A percentile compares a stretch with the other conserved stretches of the same genome.
Evolutionary conservation across 2,888 invertebrate species (phyloP).

Genomic region (Dione juno): DNA sequence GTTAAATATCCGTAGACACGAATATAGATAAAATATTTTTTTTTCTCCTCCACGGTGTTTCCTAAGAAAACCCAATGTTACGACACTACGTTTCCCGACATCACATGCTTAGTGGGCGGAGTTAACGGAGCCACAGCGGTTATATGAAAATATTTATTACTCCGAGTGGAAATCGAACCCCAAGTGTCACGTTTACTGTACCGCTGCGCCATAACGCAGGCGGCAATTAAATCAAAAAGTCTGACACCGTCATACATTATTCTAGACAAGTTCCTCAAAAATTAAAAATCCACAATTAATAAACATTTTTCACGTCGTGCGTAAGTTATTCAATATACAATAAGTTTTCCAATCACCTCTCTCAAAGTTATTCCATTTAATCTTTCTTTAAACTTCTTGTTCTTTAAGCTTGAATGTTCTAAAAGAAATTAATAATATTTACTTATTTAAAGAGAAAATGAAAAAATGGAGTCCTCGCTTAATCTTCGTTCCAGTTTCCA

Average conservation of each 20-base stretch:
- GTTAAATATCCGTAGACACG: no score
- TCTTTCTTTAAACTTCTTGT: constrained; percentile 23
- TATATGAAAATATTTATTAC: no score
- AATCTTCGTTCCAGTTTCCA: background rate
- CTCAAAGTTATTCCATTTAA: constrained; percentile 37
- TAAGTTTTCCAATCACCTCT: constrained; percentile 38
- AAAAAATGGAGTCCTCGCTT: background rate
- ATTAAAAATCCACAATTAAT: constrained; percentile 32
- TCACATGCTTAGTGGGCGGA: no score
- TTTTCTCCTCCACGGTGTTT: no score
- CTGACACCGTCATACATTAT: background rate
- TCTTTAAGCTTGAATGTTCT: constrained; percentile 8
- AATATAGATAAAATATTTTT: no score
- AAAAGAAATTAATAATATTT: background rate
- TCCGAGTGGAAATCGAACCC: no score
- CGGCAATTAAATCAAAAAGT: background rate
- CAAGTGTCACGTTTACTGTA: no score
- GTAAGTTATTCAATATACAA: constrained; percentile 30
- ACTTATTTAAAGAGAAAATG: background rate
- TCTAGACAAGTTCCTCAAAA: constrained; percentile 2
- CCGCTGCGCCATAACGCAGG: no score
- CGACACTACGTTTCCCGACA: no score
- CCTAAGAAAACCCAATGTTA: no score
- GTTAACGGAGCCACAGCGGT: no score
- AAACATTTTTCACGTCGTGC: constrained; percentile 13